Conservation (phyloP, 1,140 invertebrate species). For the Drosophila suzukii region DNA sequence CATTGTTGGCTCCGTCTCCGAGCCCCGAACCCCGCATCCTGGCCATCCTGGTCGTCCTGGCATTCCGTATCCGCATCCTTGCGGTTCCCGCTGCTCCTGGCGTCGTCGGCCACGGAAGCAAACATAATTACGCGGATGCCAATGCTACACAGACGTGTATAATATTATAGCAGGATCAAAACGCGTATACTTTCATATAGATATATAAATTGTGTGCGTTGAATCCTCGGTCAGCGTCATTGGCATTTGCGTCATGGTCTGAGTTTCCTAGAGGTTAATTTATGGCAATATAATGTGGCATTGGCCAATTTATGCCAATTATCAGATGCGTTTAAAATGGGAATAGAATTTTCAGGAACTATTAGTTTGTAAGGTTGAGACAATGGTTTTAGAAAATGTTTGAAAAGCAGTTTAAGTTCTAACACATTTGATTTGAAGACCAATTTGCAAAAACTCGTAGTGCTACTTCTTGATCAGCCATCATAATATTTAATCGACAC, state of each 20-base stretch:
- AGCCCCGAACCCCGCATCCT: slow-evolving; percentile 1
- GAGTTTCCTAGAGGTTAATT: slow-evolving; percentile 24
- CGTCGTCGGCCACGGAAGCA: slow-evolving; percentile 73
- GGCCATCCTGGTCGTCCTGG: slow-evolving; percentile 5
- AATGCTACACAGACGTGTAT: slow-evolving; percentile 31
- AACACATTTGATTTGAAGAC: too few species aligned
- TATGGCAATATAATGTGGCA: slow-evolving; percentile 24
- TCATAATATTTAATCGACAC: background rate
- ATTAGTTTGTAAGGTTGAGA: background rate
- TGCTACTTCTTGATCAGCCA: too few species aligned
- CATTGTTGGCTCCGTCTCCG: slow-evolving; percentile 46
- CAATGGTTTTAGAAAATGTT: background rate
- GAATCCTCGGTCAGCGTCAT: slow-evolving; percentile 18
- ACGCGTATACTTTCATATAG: slow-evolving; percentile 19
- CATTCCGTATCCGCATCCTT: slow-evolving; percentile 36
- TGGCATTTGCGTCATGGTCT: slow-evolving; percentile 47
- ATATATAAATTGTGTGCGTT: slow-evolving; percentile 5
- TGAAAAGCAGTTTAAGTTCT: background rate
- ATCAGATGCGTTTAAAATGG: background rate
- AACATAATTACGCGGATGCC: slow-evolving; percentile 78
- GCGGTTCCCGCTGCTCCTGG: slow-evolving; percentile 42
- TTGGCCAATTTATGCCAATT: slow-evolving; percentile 27
- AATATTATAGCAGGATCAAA: slow-evolving; percentile 36
- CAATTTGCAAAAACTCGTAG: too few species aligned
- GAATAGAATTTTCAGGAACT: background rate